phyloP scores from a whole-genome alignment of 2,797 vertebrate genomes.

The Poeciliopsis infans region DNA sequence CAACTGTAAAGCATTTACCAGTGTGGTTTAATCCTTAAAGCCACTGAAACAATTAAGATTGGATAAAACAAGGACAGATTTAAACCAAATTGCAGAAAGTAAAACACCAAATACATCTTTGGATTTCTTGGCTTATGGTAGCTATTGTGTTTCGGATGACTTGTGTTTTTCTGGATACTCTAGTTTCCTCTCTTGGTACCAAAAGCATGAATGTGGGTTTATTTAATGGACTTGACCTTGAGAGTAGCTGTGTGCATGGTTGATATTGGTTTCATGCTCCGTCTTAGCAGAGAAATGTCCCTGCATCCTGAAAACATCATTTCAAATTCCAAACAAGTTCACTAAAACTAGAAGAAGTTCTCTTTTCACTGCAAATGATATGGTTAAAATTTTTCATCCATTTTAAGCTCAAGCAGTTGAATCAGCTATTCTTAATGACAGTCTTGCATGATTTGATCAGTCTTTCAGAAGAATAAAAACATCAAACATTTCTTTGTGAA shows the following conservation, averaged over 20 bases:
- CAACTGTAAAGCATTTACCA: not conserved
- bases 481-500: not conserved
- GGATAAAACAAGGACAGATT: not conserved
- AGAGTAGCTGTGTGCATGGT: not conserved
- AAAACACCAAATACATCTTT: not conserved
- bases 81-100: not conserved
- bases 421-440: not conserved
- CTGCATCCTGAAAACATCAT: not conserved
- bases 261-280: not conserved
- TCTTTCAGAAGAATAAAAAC: not conserved
- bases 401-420: not conserved
- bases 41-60: not conserved
- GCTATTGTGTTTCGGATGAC: not conserved
- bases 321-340: not conserved
- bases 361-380: not conserved
- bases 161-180: not conserved
- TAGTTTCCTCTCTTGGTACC: not conserved
- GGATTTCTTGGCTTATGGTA: not conserved
- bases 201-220: not conserved
- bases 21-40: not conserved
- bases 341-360: not conserved
- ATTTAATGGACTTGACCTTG: not conserved
- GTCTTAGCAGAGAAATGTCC: not conserved
- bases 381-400: too few species aligned
- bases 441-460: not conserved